These are phyloP conservation scores for Drosophila sp. DNA, from an alignment of 1,140 invertebrate species.

Conservation along the genomic window DNA sequence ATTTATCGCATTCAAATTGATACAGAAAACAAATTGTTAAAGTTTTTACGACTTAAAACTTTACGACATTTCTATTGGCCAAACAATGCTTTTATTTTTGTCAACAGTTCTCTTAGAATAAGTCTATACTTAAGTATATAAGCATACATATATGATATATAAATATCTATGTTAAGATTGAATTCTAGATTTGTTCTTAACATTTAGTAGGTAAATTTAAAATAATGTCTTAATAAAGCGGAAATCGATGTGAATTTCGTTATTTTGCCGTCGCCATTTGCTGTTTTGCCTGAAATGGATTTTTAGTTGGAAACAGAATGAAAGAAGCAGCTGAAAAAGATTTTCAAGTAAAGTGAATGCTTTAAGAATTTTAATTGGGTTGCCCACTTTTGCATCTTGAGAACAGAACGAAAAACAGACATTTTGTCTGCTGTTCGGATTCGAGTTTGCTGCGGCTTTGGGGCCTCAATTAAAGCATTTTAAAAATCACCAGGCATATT, in stretches of 20 bases:
- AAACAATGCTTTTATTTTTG: constrained; percentile 52
- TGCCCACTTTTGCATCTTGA: constrained; percentile 76
- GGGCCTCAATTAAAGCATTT: constrained; percentile 78
- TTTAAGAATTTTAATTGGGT: constrained; percentile 76
- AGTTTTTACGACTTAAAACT: constrained; percentile 57
- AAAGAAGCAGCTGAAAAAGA: constrained; percentile 40
- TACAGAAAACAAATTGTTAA: constrained; percentile 54
- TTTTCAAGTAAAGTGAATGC: constrained; percentile 74
- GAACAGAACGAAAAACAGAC: constrained; percentile 78
- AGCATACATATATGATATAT: not conserved
- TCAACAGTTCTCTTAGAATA: constrained; percentile 40
- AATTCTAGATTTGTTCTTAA: not conserved
- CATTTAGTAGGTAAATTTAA: not conserved
- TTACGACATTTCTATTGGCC: constrained; percentile 66
- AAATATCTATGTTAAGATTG: not conserved
- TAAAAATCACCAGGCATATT: constrained; percentile 77
- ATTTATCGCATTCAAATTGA: constrained; percentile 43
- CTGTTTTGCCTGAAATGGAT: not conserved
- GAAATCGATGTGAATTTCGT: not conserved
- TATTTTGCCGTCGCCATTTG: constrained; percentile 36
- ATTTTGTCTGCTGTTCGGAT: constrained; percentile 65
- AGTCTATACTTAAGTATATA: no score
- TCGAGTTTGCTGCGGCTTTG: constrained; percentile 22
- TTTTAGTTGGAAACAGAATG: not conserved
- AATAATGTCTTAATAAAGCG: constrained; percentile 14